phyloP scores from a whole-genome alignment of 2,888 invertebrate genomes.

The Trichogramma dendrolimi region DNA sequence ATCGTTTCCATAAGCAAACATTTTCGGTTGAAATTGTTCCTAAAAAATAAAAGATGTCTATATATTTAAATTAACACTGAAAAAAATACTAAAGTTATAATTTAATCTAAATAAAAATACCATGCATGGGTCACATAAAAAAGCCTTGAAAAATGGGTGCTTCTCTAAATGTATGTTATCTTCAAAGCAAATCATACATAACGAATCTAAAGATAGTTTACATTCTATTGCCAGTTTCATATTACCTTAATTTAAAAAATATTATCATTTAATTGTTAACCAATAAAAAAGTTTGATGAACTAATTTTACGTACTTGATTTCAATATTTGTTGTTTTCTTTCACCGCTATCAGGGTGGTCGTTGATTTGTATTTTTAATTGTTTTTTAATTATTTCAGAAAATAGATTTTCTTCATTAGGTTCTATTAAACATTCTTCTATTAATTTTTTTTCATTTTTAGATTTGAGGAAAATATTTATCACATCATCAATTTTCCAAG shows the following conservation, averaged over 20 bases:
- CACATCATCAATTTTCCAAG: conserved; percentile 14
- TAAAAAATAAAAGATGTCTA: conserved; percentile 27
- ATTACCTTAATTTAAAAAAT: conserved; percentile 29
- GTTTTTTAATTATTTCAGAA: conserved; percentile 21
- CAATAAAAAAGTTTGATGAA: too few relatives aligned
- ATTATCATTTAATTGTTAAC: background rate
- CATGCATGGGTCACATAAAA: conserved; percentile 45
- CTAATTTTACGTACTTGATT: background rate
- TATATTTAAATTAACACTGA: conserved; percentile 5
- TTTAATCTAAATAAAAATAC: conserved; percentile 31
- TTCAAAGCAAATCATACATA: conserved; percentile 42
- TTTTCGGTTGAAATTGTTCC: conserved; percentile 39
- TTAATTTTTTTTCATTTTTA: conserved; percentile 13
- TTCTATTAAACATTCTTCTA: background rate
- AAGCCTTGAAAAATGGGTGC: conserved; percentile 47
- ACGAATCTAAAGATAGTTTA: conserved; percentile 22
- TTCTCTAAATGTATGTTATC: conserved; percentile 28
- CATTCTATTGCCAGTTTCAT: conserved; percentile 28
- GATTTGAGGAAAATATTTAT: conserved; percentile 22
- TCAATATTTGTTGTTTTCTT: conserved; percentile 17
- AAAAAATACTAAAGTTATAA: background rate
- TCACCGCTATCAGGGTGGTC: conserved; percentile 14
- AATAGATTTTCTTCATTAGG: conserved; percentile 15
- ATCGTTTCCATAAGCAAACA: conserved; percentile 47
- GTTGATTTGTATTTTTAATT: conserved; percentile 25